Conservation (phyloP, 2,888 invertebrate genomes). For the Spodoptera littoralis region DNA sequence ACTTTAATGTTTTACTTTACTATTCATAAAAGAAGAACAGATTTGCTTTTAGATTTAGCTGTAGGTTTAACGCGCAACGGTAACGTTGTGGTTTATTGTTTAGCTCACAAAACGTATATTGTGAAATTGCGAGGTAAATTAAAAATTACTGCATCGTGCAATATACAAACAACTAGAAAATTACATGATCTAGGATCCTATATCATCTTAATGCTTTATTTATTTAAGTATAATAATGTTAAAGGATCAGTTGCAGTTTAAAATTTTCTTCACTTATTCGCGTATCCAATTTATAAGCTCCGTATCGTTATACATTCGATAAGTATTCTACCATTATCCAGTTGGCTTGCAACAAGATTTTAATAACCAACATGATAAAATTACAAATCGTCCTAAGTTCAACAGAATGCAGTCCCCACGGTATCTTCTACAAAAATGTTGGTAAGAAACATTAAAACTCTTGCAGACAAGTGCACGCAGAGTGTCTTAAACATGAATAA, state of each 20-base stretch:
- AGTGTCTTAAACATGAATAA: slow-evolving; percentile 75
- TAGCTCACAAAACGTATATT: no score
- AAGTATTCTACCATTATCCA: background rate
- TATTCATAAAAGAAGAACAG: slow-evolving; percentile 31
- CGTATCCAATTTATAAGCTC: no score
- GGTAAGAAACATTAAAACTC: slow-evolving; percentile 45
- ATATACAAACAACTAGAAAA: no score
- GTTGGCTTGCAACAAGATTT: slow-evolving; percentile 8
- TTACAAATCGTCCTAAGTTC: slow-evolving; percentile 10
- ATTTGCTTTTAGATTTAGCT: slow-evolving; percentile 20
- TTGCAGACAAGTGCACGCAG: slow-evolving; percentile 47
- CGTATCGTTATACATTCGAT: no score
- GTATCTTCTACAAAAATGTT: slow-evolving; percentile 29
- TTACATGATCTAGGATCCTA: no score
- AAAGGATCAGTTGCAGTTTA: no score
- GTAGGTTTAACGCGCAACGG: background rate
- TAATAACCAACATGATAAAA: background rate
- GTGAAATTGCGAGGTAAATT: no score
- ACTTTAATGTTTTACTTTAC: slow-evolving; percentile 32
- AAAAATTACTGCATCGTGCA: no score
- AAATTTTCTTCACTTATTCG: no score
- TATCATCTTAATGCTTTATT: no score
- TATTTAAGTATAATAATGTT: no score
- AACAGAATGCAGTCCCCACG: slow-evolving; percentile 11
- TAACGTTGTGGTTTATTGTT: slow-evolving; percentile 2